phyloP scores from a whole-genome alignment of 2,113 vertebrate genomes.

The Leptobrachium ailaonicum region DNA sequence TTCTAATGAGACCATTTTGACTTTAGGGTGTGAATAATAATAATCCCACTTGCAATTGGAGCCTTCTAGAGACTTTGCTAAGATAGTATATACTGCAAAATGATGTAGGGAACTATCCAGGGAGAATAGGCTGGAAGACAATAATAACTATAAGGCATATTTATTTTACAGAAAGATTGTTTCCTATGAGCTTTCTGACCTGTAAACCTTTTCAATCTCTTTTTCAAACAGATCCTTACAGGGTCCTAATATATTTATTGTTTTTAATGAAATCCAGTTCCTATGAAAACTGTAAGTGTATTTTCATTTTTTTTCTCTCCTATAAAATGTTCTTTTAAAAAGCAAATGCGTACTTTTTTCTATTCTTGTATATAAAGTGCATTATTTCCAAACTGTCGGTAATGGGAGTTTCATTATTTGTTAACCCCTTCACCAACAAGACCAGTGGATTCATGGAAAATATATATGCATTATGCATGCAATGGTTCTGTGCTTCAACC shows the following conservation, averaged over 20 bases:
- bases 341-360: background rate
- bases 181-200: background rate
- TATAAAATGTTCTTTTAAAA: background rate
- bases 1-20: background rate
- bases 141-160: background rate
- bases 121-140: slow-evolving; percentile 1
- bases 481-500: too few relatives aligned
- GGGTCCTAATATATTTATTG: background rate
- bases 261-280: slow-evolving; percentile 11
- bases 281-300: slow-evolving; percentile 5
- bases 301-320: background rate
- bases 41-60: background rate
- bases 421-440: background rate
- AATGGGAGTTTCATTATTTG: slow-evolving; percentile 8
- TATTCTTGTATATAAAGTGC: background rate
- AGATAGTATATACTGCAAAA: background rate
- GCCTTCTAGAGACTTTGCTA: background rate
- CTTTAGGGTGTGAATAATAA: slow-evolving; percentile 1
- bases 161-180: background rate
- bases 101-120: background rate
- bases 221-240: slow-evolving; percentile 8
- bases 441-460: too few relatives aligned
- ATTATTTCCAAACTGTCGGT: slow-evolving; percentile 6
- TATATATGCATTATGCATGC: too few relatives aligned
- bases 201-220: background rate